phyloP scores from a whole-genome alignment of 2,797 vertebrate species.

The Syngnathus rostellatus region DNA sequence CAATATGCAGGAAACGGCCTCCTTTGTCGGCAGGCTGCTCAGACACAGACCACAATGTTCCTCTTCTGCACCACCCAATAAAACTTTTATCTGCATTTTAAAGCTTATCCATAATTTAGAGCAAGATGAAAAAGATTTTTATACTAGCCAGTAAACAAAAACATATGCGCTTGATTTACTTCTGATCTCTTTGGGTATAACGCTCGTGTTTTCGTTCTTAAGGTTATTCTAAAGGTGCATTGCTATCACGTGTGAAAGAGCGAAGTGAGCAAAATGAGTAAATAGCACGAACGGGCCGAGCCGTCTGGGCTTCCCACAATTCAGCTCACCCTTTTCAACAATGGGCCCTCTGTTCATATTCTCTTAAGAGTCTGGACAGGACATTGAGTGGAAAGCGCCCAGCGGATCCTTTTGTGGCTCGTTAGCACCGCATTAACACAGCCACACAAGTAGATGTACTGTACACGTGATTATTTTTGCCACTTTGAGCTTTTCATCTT shows the following conservation, averaged over 20 bases:
- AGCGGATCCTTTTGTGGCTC: slow-evolving; percentile 29
- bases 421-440: slow-evolving; percentile 23
- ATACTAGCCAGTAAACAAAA: slow-evolving; percentile 56
- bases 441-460: slow-evolving; percentile 9
- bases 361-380: slow-evolving; percentile 60
- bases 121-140: slow-evolving; percentile 65
- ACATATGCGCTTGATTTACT: slow-evolving; percentile 40
- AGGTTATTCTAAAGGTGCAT: not conserved
- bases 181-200: slow-evolving; percentile 11
- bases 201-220: slow-evolving; percentile 1
- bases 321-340: slow-evolving; percentile 60
- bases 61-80: slow-evolving; percentile 62
- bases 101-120: slow-evolving; percentile 71
- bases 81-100: slow-evolving; percentile 75
- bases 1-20: slow-evolving; percentile 71
- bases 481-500: slow-evolving; percentile 5
- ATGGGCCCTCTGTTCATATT: slow-evolving; percentile 69
- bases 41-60: slow-evolving; percentile 54
- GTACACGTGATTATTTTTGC: slow-evolving; percentile 7
- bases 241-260: slow-evolving; percentile 2
- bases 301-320: slow-evolving; percentile 52
- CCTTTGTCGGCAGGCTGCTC: slow-evolving; percentile 66
- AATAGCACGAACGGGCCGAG: slow-evolving; percentile 25
- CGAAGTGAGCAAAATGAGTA: slow-evolving; percentile 22
- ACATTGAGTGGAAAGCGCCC: slow-evolving; percentile 28